Evolutionary conservation across 2,113 vertebrate genomes (phyloP).

Genomic region (Brachyhypopomus occidentalis): DNA sequence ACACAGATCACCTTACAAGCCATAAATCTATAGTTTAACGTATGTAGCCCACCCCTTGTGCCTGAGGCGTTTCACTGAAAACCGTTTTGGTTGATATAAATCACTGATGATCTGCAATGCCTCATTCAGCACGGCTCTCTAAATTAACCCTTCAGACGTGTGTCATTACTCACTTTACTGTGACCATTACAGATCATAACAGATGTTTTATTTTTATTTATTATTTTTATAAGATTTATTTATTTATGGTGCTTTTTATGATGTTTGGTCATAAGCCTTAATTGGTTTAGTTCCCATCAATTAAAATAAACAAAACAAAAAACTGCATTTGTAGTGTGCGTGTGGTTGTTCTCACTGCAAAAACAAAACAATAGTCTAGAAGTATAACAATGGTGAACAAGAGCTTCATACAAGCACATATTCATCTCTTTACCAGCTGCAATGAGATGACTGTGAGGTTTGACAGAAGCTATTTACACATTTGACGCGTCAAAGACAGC

Average conservation of each 20-base stretch:
- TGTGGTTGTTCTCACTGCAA: too few relatives aligned
- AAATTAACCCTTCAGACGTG: constrained; percentile 24
- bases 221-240: constrained; percentile 77
- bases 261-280: constrained; percentile 84
- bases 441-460: background rate
- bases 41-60: background rate
- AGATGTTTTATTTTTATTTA: constrained; percentile 71
- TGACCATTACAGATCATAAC: constrained; percentile 73
- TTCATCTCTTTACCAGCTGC: background rate
- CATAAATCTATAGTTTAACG: constrained; percentile 22
- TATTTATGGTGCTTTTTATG: constrained; percentile 82
- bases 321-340: background rate
- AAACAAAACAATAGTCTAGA: background rate
- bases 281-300: constrained; percentile 81
- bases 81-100: background rate
- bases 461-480: background rate
- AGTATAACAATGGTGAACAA: too few relatives aligned
- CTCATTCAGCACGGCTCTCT: background rate
- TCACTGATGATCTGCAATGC: background rate
- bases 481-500: background rate
- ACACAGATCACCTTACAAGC: constrained; percentile 28
- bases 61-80: background rate
- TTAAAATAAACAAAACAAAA: constrained; percentile 71
- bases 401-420: too few relatives aligned
- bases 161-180: constrained; percentile 40